These are phyloP conservation scores for Lonchura striata DNA, from an alignment of 2,113 vertebrate genomes.

Conservation along the genomic window DNA sequence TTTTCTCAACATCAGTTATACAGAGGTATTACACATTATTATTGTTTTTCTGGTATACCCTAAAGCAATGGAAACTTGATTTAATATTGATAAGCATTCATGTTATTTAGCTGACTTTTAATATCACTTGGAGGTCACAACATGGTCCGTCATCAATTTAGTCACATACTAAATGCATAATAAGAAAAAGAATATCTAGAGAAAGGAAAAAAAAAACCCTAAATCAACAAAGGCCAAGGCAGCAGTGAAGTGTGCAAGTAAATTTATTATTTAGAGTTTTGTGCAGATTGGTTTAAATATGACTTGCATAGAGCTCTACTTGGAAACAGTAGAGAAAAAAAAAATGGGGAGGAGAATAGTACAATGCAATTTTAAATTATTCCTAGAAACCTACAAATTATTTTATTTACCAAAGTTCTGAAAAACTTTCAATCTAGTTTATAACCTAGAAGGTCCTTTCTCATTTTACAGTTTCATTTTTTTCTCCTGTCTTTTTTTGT, in stretches of 20 bases:
- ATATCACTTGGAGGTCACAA: not conserved
- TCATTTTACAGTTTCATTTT: not conserved
- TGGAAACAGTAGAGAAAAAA: not conserved
- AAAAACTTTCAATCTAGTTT: not conserved
- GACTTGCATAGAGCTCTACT: not conserved
- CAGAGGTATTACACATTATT: not conserved
- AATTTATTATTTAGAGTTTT: not conserved
- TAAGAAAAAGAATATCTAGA: not conserved
- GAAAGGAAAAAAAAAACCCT: not conserved
- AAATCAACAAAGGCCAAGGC: not conserved
- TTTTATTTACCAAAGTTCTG: not conserved
- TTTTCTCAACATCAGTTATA: not conserved
- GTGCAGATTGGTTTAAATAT: not conserved
- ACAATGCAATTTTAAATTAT: not conserved
- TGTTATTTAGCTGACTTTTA: not conserved
- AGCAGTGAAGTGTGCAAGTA: not conserved
- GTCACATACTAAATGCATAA: not conserved
- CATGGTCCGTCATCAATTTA: accelerated
- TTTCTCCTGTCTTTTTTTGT: accelerated
- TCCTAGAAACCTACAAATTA: not conserved
- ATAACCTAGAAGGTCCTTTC: accelerated
- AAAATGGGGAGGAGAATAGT: accelerated
- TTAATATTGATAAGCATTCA: not conserved
- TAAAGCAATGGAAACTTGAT: not conserved
- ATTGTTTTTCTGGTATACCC: not conserved